Base-by-base conservation (phyloP, 2,797 vertebrate genomes). In the Enteromius unitaeniatus region DNA sequence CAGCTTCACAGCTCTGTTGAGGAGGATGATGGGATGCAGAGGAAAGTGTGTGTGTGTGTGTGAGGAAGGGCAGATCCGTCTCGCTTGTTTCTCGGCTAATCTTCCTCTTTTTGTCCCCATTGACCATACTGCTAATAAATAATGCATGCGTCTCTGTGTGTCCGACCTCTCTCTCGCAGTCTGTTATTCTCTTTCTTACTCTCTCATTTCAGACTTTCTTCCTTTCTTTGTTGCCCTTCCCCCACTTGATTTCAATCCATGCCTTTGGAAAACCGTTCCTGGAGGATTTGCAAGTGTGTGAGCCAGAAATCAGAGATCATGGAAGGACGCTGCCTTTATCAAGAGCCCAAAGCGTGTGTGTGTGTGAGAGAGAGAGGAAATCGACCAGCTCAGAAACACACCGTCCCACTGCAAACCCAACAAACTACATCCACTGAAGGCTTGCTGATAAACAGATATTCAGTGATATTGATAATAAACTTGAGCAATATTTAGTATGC, bases 81-180 rank as follows among this genome's bases (percentile, higher is more conserved):
- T 82, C 47, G 67, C 86, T 83, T 79, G 78, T 70, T 85, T 69
- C 68, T 82, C 72, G 9, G 55, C 72, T 89, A 90, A 88, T 87
- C 88, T 81, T 83, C 82, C 31, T 84, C 78, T 85, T 77, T 84
- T 79, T 78, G 70, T 64, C 79, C 51, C 83, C 68, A 78, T 69
- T 90, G 90, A 89, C 88, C 88, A 86, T 85, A 82, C 86, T 81
- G 86, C 87, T 85, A 72, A 91, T 94, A 90, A 92, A 93, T 94
- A 92, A 94, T 94, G 86, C 87, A 94, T 91, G 51, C 45, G 23
- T 80, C 85, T 87, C 90, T 86, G 87, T 85, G 55, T 86, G 88
- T 90, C 86, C 81, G 26, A 70, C 79, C 23, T 34, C 40, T 53
- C 49, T 28, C 83, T 75, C 72, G 23, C 83, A 84, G 84, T 69